Base-by-base conservation (phyloP, 2,888 invertebrate species). In the Standfussiana lucernea region DNA sequence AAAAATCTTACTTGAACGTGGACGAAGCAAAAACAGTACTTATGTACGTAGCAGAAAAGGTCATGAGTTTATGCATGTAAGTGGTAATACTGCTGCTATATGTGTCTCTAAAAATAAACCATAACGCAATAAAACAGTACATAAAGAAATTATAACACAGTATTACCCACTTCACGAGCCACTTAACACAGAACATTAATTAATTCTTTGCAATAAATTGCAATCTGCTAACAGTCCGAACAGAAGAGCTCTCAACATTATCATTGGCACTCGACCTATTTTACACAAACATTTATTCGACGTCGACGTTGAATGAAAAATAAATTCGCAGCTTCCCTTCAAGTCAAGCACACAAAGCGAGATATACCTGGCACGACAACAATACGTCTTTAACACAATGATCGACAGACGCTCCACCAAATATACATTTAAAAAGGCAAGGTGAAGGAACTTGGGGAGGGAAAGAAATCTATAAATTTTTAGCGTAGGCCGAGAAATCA, bases 401-500 rank as follows among this genome's bases (percentile, higher is more conserved):
- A 84, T 84, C 72, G 84, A 83, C 84, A 83, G 83, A 45, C 83
- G 84, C 83, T 66, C 62, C 77, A 53, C 76, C 73, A 75, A 83
- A 84, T 83, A 83, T 78, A 84, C 66, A 86, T 84, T 86, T 69
- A 78, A 80, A 76, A 73, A 78, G 64, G 61, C 45, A 70, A 81
- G 86, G 83, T 82, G 83, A 86, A 72, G 74, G 74, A 84, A 86
- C 83, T 74, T 72, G 65, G 40, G 67, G 67, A 62, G 83, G 79
- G 53, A 78, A 79, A 81, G 75, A 85, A 84, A 88, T 86, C 87
- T 89, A 90, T 89, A 91, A 90, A 89, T 87, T 89, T 88, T 82
- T 64, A 80, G 66, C 83, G 88, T 90, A 90, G 92, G 88, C 89
- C 88, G 87, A 88, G 88, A 90, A 92, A 92, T 92, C 90, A 90